These are phyloP conservation scores for Amphilophus citrinellus DNA, from an alignment of 2,113 vertebrate genomes.

Conservation along the genomic window DNA sequence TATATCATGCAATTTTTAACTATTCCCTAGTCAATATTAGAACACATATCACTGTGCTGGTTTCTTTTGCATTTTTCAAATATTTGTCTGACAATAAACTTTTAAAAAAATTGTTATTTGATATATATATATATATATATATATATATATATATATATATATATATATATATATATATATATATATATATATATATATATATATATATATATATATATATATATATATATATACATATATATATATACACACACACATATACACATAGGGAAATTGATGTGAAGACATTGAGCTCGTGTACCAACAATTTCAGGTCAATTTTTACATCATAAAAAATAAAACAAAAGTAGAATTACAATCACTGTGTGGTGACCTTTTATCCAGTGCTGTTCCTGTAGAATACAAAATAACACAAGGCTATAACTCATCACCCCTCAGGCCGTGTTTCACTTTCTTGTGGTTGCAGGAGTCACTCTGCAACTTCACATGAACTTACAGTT, in stretches of 20 bases:
- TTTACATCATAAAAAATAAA: not conserved
- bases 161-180: too few species aligned
- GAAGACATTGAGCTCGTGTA: not conserved
- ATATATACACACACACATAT: too few species aligned
- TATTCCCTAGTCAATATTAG: too few species aligned
- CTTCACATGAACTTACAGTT: not conserved
- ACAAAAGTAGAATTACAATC: not conserved
- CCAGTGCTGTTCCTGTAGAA: not conserved
- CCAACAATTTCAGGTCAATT: not conserved
- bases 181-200: too few species aligned
- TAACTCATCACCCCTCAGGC: not conserved
- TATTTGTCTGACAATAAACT: not conserved
- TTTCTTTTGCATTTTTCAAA: not conserved
- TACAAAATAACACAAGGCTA: not conserved
- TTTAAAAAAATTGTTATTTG: too few species aligned
- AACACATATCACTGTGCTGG: not conserved
- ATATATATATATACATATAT: too few species aligned
- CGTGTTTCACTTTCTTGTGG: conserved; percentile 8
- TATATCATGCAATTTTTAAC: too few species aligned
- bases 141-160: too few species aligned
- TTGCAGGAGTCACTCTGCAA: not conserved
- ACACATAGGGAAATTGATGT: too few species aligned
- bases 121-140: too few species aligned
- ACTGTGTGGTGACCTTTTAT: not conserved
- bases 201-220: too few species aligned